phyloP scores from a whole-genome alignment of 2,888 invertebrate species.

The Drosophila seclusa region DNA sequence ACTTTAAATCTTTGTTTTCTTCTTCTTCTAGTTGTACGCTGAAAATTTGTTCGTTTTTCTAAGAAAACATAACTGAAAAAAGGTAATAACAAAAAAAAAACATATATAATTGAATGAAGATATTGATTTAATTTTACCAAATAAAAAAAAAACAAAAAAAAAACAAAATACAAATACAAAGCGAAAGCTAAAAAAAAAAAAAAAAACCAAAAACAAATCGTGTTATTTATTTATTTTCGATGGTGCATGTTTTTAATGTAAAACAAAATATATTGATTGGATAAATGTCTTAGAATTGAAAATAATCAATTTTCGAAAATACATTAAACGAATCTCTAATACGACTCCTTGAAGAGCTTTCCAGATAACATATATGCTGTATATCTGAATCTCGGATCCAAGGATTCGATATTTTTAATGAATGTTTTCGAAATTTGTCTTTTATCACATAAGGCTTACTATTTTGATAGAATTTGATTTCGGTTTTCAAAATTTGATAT shows the following conservation, averaged over 20 bases:
- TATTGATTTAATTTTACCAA: slow-evolving; percentile 79
- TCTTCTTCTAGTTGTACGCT: slow-evolving; percentile 80
- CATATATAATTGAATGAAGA: slow-evolving; percentile 71
- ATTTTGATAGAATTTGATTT: not conserved
- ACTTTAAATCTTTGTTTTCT: slow-evolving; percentile 72
- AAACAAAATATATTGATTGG: not conserved
- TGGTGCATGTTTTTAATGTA: not conserved
- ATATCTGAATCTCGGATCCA: not conserved
- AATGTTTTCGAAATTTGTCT: not conserved
- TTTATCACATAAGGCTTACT: not conserved
- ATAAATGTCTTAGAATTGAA: not conserved
- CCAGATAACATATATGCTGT: not conserved
- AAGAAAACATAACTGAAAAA: slow-evolving; percentile 79
- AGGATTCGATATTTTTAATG: not conserved
- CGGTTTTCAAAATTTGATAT: not conserved
- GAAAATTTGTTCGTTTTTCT: slow-evolving; percentile 81
- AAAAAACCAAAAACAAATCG: not conserved
- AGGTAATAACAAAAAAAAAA: slow-evolving; percentile 76
- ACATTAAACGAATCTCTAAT: not conserved
- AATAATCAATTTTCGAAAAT: slow-evolving; percentile 3
- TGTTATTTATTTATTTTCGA: slow-evolving; percentile 34
- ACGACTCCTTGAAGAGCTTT: not conserved
- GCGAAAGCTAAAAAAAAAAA: slow-evolving; percentile 61
- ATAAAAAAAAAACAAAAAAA: slow-evolving; percentile 60
- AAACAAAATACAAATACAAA: slow-evolving; percentile 34